Base-by-base conservation (phyloP, 2,113 vertebrate species). In the Limanda limanda region DNA sequence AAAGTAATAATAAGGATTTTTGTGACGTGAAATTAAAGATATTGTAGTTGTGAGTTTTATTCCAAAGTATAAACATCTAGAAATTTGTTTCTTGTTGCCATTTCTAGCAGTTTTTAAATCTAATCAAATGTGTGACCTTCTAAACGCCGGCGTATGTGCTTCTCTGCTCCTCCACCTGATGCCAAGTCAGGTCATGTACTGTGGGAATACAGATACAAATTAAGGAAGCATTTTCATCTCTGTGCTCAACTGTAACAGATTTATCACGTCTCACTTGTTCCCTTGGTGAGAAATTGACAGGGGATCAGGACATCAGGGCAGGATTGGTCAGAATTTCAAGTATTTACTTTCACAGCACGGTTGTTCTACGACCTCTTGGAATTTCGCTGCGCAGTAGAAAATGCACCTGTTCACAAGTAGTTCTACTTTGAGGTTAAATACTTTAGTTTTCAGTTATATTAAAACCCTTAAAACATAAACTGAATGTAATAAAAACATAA, bases 241-340 rank as follows among this genome's bases (percentile, higher is more conserved):
- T 67, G 25, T 78, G 45, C 79, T 86, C 57, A 78, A 78, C 86
- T 84, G 86, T 87, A 91, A 93, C 90, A 83, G 83, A 82, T 83
- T 73, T 79, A 59, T 84, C 86, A 88, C 27, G 69, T 80, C 70
- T 85, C 74, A 84, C 23, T 77, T 83, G 66, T 57, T 83, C 57
- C 47, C 27, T 45, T 48, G 74, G 40, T 57, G 48, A 70, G 51
- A 89, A 88, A 71, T 25, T 66, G 21, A 3, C 31, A 6, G 47
- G 35, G 51, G 63, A 56, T 10, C 15, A 57, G 63, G 71, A 55
- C 45, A 23, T 31, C 31, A 31, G 31, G 6, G 31, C 31, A 31
- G 31, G 31, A 31, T 12, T 14, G 13, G 4, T 47, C 45, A 17
- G 45, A 13, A 14, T 17, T 47, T 47, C 12, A 47, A 37, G 35